Percentiles rank a stretch among this genome's conserved stretches.
Conservation (phyloP, 2,797 vertebrate species). For the Ctenopoma multispine region DNA sequence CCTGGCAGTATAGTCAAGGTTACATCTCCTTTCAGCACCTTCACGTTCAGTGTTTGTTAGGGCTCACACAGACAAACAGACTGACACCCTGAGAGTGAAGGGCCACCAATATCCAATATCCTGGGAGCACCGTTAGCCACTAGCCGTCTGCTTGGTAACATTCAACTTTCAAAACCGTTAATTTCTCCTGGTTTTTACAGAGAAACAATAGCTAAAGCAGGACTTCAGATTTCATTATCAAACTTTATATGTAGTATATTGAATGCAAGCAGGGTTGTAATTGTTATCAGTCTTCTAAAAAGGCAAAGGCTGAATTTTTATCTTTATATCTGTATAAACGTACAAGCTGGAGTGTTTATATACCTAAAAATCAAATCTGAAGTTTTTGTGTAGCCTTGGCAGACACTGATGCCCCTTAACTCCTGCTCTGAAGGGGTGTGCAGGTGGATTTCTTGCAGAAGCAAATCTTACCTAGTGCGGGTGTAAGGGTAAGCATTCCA, state of each 20-base stretch:
- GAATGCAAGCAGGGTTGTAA: constrained; percentile 4
- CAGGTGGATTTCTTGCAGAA: constrained; percentile 30
- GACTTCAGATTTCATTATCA: constrained; percentile 1
- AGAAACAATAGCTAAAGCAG: background rate
- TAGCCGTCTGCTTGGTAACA: constrained; percentile 4
- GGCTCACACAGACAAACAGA: constrained; percentile 48
- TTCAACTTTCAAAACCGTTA: constrained; percentile 36
- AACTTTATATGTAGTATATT: constrained; percentile 1
- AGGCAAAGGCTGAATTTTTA: background rate
- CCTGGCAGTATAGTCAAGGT: constrained; percentile 57
- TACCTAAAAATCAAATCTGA: constrained; percentile 1
- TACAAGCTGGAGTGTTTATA: background rate
- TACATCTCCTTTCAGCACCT: constrained; percentile 61
- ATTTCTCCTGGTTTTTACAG: constrained; percentile 14
- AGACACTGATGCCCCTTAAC: constrained; percentile 7
- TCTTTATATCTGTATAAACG: background rate
- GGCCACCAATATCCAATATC: constrained; percentile 42
- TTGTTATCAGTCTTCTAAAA: background rate
- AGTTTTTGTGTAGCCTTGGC: constrained; percentile 18
- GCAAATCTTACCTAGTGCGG: constrained; percentile 88
- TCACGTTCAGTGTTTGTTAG: constrained; percentile 54
- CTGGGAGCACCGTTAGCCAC: constrained; percentile 30
- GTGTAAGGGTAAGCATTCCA: constrained; percentile 98
- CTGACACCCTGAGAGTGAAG: constrained; percentile 43
- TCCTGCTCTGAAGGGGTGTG: constrained; percentile 26